phyloP scores from a whole-genome alignment of 2,797 vertebrate genomes.

The Sitta carolinensis region DNA sequence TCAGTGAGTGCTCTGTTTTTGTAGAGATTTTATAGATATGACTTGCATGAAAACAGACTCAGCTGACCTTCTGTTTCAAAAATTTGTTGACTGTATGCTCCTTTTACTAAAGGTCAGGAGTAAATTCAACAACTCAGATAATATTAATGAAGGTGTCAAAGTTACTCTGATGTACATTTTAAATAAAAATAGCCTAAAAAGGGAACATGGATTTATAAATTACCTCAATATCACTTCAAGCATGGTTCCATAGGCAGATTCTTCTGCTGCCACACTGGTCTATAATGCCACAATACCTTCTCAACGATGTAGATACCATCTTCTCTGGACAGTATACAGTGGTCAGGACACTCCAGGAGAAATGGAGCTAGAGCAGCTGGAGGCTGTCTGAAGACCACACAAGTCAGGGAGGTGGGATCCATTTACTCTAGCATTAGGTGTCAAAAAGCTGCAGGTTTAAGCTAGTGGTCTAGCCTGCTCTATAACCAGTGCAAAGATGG shows the following conservation, averaged over 20 bases:
- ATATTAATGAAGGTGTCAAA: not conserved
- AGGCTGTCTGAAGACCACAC: not conserved
- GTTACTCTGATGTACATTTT: not conserved
- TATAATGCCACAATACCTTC: not conserved
- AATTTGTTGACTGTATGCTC: not conserved
- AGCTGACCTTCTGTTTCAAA: not conserved
- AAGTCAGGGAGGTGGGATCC: not conserved
- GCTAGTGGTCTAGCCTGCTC: not conserved
- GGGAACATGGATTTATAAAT: not conserved
- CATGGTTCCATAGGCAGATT: not conserved
- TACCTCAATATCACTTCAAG: not conserved
- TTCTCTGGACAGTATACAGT: not conserved
- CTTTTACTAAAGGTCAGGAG: not conserved
- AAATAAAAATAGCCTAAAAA: not conserved
- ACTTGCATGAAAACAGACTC: not conserved
- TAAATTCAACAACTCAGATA: not conserved
- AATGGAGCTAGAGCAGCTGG: not conserved
- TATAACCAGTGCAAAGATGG: not conserved
- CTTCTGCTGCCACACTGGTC: not conserved
- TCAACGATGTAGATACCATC: not conserved
- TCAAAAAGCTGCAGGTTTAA: not conserved
- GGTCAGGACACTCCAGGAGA: not conserved
- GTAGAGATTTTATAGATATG: not conserved
- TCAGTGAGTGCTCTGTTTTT: not conserved
- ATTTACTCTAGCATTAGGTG: not conserved